Evolutionary conservation across 2,888 invertebrate genomes (phyloP).

Genomic region (Dryadula phaetusa): DNA sequence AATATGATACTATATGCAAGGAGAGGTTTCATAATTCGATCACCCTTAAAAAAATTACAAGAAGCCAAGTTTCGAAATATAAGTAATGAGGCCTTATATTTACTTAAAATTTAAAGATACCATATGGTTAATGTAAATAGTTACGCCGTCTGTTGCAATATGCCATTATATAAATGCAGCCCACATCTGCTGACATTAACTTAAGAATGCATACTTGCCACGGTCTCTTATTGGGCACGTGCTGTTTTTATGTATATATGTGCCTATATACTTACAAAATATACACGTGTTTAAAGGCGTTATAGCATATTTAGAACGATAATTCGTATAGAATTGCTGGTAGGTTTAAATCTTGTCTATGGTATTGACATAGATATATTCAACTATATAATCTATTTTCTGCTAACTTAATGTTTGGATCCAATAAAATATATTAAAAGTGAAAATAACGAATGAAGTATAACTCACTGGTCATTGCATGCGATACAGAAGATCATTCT

Average conservation of each 20-base stretch:
- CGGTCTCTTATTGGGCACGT: constrained; percentile 50
- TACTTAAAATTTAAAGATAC: constrained; percentile 46
- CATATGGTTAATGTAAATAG: constrained; percentile 47
- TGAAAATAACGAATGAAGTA: no score
- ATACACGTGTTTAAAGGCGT: not conserved
- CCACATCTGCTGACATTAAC: constrained; percentile 58
- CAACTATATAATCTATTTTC: no score
- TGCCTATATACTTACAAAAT: constrained; percentile 32
- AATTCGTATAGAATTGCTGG: no score
- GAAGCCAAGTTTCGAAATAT: constrained; percentile 43
- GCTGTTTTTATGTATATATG: constrained; percentile 54
- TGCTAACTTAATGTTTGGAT: no score
- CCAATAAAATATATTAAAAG: no score
- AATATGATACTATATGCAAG: constrained; percentile 27
- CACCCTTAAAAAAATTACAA: constrained; percentile 34
- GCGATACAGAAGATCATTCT: no score
- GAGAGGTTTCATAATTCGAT: constrained; percentile 38
- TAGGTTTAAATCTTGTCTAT: no score
- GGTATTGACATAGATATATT: no score
- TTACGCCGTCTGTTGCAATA: constrained; percentile 53
- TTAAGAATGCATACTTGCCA: constrained; percentile 56
- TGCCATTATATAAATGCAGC: constrained; percentile 58
- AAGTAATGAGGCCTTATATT: constrained; percentile 41
- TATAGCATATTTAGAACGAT: no score
- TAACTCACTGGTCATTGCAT: no score